phyloP scores from a whole-genome alignment of 1,140 invertebrate genomes.

The Alviniconcha marisindica region DNA sequence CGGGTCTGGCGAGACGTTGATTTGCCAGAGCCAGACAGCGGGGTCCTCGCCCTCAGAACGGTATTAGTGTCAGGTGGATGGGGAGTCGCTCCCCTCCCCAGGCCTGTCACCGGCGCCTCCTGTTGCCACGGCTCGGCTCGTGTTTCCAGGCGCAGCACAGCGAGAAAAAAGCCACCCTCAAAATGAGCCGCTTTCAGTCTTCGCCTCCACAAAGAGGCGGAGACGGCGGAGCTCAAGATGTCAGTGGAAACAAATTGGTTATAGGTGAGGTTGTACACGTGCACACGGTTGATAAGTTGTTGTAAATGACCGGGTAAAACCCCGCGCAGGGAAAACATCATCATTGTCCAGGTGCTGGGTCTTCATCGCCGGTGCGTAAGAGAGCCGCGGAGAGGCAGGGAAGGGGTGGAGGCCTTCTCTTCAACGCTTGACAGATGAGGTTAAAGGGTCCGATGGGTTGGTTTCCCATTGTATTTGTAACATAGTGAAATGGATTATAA shows the following conservation, averaged over 20 bases:
- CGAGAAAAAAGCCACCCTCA: neutral
- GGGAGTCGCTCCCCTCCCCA: neutral
- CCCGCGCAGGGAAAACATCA: conserved; percentile 1
- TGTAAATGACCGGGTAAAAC: conserved; percentile 19
- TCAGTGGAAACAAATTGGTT: conserved; percentile 32
- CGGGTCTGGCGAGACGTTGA: conserved; percentile 16
- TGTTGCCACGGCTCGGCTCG: conserved; percentile 1
- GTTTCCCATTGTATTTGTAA: conserved; percentile 23
- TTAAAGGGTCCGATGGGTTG: conserved; percentile 16
- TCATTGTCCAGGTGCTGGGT: neutral
- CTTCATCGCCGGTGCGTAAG: no score
- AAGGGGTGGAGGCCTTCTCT: neutral
- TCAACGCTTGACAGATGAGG: conserved; percentile 2
- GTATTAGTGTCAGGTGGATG: conserved; percentile 36
- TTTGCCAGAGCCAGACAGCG: conserved; percentile 33
- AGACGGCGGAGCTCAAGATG: neutral
- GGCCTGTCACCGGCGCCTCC: conserved; percentile 3
- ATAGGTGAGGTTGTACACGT: conserved; percentile 5
- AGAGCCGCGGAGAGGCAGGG: neutral
- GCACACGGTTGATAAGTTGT: conserved; percentile 22
- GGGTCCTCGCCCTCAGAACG: neutral
- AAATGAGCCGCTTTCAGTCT: no score
- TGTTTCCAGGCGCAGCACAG: conserved; percentile 7
- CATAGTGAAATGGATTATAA: no score
- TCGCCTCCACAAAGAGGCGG: conserved; percentile 2